A percentile compares a stretch with the other conserved stretches of the same genome.
Conservation (phyloP, 2,888 invertebrate genomes). For the Pimpla rufipes region DNA sequence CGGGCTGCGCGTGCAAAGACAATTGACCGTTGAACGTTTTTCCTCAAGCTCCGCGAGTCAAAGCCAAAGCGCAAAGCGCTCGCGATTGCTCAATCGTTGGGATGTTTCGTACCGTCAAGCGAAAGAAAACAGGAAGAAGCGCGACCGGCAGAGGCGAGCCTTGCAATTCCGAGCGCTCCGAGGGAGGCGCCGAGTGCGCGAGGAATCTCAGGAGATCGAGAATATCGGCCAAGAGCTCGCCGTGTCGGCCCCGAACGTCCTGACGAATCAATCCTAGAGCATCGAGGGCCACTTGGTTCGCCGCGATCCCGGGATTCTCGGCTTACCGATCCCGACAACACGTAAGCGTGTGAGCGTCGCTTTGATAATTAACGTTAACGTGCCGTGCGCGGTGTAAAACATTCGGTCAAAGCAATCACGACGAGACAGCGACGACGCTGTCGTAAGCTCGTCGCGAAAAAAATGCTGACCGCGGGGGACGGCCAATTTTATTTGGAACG, state of each 20-base stretch:
- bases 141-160: conserved; percentile 85
- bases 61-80: too few relatives aligned
- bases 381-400: conserved; percentile 3
- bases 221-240: conserved; percentile 82
- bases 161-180: conserved; percentile 86
- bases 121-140: conserved; percentile 86
- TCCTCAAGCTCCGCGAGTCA: not conserved
- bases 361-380: conserved; percentile 5
- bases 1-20: conserved; percentile 68
- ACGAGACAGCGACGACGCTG: not conserved
- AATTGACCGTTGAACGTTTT: not conserved
- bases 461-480: conserved; percentile 23
- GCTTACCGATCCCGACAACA: conserved; percentile 74
- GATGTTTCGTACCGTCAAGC: conserved; percentile 82
- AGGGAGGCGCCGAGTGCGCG: conserved; percentile 84
- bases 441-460: conserved; percentile 10
- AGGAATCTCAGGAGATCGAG: conserved; percentile 85
- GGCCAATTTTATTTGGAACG: conserved; percentile 8
- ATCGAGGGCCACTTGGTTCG: conserved; percentile 85
- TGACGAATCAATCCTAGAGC: conserved; percentile 85
- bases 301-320: conserved; percentile 84
- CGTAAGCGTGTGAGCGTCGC: conserved; percentile 14
- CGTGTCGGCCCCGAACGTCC: conserved; percentile 84
- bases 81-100: not conserved
- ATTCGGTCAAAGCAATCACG: not conserved